A percentile compares a stretch with the other conserved stretches of the same genome.
phyloP scores from a whole-genome alignment of 1,140 invertebrate species.

The Parapsyche elsis region DNA sequence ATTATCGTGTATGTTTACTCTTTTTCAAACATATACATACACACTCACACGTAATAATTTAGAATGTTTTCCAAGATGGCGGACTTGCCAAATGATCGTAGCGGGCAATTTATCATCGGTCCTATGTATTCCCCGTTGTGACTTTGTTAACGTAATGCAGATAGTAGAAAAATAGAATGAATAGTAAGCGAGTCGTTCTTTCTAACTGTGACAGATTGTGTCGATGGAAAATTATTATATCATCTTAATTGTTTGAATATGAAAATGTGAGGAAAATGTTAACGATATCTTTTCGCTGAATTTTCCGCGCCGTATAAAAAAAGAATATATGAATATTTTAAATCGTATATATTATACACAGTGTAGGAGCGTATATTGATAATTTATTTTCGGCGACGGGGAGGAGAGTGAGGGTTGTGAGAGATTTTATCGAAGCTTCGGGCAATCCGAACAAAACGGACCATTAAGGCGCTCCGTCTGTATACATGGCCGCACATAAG shows the following conservation, averaged over 20 bases:
- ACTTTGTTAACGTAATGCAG: background rate
- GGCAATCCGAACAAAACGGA: background rate
- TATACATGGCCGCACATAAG: background rate
- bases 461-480: background rate
- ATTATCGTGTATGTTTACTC: background rate
- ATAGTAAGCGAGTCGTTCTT: too few species aligned
- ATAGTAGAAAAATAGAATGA: background rate
- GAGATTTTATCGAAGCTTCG: slow-evolving; percentile 5
- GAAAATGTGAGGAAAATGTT: too few species aligned
- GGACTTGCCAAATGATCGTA: background rate
- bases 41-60: background rate
- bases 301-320: too few species aligned
- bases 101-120: background rate
- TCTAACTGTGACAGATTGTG: too few species aligned
- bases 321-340: too few species aligned
- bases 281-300: too few species aligned
- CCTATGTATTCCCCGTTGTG: background rate
- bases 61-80: slow-evolving; percentile 3
- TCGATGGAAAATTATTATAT: too few species aligned
- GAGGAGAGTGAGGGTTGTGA: too few species aligned
- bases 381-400: too few species aligned
- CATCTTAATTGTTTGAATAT: too few species aligned
- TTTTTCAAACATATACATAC: background rate
- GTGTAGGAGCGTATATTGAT: too few species aligned
- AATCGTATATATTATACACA: too few species aligned